Conservation (phyloP, 2,888 invertebrate species). For the Spisula subtruncata region DNA sequence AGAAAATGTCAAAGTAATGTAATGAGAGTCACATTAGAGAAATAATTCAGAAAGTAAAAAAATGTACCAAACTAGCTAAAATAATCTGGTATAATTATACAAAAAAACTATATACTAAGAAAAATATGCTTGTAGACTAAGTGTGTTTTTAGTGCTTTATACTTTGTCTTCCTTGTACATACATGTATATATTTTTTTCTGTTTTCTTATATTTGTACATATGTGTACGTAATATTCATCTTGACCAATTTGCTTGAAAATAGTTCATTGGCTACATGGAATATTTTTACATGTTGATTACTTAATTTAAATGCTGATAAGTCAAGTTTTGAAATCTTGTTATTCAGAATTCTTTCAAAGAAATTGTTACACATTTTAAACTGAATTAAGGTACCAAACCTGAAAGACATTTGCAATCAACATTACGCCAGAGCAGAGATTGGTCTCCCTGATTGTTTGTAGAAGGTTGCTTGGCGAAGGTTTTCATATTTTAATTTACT, state of each 20-base stretch:
- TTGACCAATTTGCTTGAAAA: too few relatives aligned
- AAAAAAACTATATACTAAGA: background rate
- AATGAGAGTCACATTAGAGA: background rate
- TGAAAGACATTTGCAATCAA: too few relatives aligned
- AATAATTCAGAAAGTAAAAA: background rate
- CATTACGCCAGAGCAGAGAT: too few relatives aligned
- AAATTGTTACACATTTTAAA: too few relatives aligned
- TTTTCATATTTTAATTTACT: too few relatives aligned
- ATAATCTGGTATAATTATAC: background rate
- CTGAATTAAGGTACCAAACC: too few relatives aligned
- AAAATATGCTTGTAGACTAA: background rate
- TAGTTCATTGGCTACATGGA: too few relatives aligned
- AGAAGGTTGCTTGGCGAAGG: too few relatives aligned
- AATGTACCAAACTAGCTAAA: background rate
- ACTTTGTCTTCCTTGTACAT: background rate
- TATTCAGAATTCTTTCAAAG: too few relatives aligned
- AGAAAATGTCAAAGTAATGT: too few relatives aligned
- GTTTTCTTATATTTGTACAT: background rate
- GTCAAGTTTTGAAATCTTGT: background rate
- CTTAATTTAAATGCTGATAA: background rate
- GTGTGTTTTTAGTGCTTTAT: background rate
- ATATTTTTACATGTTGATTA: background rate
- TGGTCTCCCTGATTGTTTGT: too few relatives aligned
- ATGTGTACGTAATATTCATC: background rate
- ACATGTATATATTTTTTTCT: background rate